Evolutionary conservation across 2,113 vertebrate genomes (phyloP).

Genomic region (Phylloscopus trochiloides): DNA sequence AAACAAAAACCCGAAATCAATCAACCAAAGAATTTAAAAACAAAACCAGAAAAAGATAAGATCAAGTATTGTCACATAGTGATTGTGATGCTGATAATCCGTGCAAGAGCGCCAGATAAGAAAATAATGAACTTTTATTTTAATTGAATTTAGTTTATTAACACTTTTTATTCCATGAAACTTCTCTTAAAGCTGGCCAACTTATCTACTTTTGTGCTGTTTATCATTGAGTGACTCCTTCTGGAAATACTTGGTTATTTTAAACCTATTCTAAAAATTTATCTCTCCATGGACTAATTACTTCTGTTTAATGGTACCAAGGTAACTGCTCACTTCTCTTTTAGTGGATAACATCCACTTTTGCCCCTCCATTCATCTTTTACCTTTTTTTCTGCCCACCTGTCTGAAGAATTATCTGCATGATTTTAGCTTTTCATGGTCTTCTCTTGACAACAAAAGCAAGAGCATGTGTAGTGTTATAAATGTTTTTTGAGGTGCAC

Average conservation of each 20-base stretch:
- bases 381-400: accelerated
- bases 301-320: neutral
- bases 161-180: neutral
- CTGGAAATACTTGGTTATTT: neutral
- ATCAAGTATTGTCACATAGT: neutral
- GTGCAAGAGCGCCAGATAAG: neutral
- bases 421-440: neutral
- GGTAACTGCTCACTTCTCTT: neutral
- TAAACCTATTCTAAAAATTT: neutral
- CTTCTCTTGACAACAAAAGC: neutral
- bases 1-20: neutral
- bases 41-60: neutral
- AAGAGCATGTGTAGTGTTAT: neutral
- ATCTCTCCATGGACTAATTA: neutral
- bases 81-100: neutral
- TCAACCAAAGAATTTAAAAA: neutral
- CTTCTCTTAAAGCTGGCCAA: neutral
- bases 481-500: neutral
- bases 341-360: neutral
- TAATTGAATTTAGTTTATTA: neutral
- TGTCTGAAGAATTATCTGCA: neutral
- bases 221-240: neutral
- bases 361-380: neutral
- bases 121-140: neutral
- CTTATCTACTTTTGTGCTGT: neutral